Evolutionary conservation across 2,113 vertebrate species (phyloP), one percentile per base, ranked within the genome.

Genomic region (Hassar affinis): DNA sequence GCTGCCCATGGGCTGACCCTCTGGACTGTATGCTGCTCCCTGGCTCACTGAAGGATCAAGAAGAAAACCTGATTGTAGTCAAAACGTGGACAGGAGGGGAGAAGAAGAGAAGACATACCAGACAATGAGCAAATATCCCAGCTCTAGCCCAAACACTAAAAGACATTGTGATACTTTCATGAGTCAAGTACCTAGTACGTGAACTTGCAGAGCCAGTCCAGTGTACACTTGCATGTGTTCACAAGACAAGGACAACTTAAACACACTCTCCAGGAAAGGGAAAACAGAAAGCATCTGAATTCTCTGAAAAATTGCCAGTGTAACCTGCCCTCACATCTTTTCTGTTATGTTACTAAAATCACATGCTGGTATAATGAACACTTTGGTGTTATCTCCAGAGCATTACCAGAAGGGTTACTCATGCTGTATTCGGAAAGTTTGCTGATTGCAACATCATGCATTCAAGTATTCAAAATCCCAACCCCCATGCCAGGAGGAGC

Each of bases 51-150:
- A 99, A 99, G 97, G 97, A 99, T 98, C 98, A 99, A 98, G 97
- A 99, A 99, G 98, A 99, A 99, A 99, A 98, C 98, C 98, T 99
- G 98, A 99, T 98, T 99, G 98, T 98, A 96, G 98, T 99, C 97
- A 99, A 92, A 97, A 97, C 95, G 96, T 95, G 96, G 97, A 98
- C 96, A 97, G 95, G 95, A 97, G 95, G 94, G 96, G 96, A 93
- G 94, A 95, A 95, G 95, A 95, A 97, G 93, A 96, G 95, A 98
- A 97, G 97, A 99, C 93, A 99, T 88, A 98, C 97, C 97, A 97
- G 94, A 99, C 96, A 95, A 98, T 98, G 96, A 99, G 97, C 96
- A 97, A 95, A 93, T 94, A 96, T 97, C 96, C 95, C 96, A 94
- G 95, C 93, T 95, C 94, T 92, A 95, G 92, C 94, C 94, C 96